Percentiles rank a stretch among this genome's conserved stretches.
These are phyloP conservation scores for Helleia helle DNA, from an alignment of 2,888 invertebrate genomes.

Conservation along the genomic window DNA sequence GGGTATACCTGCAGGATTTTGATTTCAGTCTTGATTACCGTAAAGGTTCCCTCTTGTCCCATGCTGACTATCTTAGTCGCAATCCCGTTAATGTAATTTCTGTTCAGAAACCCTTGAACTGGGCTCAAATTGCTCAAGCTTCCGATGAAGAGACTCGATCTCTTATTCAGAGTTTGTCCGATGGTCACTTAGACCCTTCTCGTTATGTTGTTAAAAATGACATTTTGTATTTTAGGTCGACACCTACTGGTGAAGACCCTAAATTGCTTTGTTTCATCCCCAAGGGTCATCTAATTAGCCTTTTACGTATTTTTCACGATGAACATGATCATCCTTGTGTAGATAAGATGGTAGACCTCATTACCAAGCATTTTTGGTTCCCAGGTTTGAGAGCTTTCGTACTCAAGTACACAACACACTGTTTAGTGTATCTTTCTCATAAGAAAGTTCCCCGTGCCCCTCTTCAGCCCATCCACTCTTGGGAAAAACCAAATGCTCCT, in stretches of 20 bases:
- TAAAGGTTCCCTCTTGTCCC: constrained; percentile 20
- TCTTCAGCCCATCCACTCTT: too few species aligned
- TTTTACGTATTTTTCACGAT: constrained; percentile 18
- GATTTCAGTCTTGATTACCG: constrained; percentile 19
- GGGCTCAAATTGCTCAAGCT: constrained; percentile 19
- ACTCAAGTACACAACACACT: too few species aligned
- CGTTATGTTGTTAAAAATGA: constrained; percentile 12
- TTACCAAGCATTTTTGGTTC: too few species aligned
- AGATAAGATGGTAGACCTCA: constrained; percentile 11
- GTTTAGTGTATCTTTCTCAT: too few species aligned
- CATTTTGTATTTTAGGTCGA: constrained; percentile 15
- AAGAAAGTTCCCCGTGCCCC: too few species aligned
- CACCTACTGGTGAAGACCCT: constrained; percentile 12
- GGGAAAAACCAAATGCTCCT: neutral
- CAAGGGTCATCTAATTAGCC: constrained; percentile 18
- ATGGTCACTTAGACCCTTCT: constrained; percentile 13
- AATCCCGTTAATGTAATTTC: constrained; percentile 14
- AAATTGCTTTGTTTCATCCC: constrained; percentile 17
- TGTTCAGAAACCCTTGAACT: constrained; percentile 15
- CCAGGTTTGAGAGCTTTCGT: too few species aligned
- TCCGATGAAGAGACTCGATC: constrained; percentile 17
- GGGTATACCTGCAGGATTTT: constrained; percentile 25
- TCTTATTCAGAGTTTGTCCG: constrained; percentile 8
- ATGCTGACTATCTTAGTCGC: constrained; percentile 29
- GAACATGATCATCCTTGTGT: constrained; percentile 13